Base-by-base conservation (phyloP, 2,888 invertebrate species). In the Mycalesis mineus region DNA sequence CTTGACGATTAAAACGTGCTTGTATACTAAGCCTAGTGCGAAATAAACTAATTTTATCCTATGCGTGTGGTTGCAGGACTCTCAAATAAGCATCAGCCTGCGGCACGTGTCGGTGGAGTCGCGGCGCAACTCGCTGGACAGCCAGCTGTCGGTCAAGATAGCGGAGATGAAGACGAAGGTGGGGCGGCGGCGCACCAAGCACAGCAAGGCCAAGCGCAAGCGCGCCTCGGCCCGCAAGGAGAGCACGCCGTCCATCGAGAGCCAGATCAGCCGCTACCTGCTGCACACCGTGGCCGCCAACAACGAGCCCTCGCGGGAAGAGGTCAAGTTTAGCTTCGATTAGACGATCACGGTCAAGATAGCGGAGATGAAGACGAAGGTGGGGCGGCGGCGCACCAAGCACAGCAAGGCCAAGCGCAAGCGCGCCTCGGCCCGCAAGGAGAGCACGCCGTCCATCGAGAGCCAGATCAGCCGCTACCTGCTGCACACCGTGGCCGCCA, bases 71-170 rank as follows among this genome's bases (percentile, higher is more conserved):
- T 15, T 15, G 15, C 68, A 91, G 66, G 93, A 93, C 76, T 92
- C 92, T 0, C 92, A 92, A 69, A 93, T 95, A 68, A 95, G 95
- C 80, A 94, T 95, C 73, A 95, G 94, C 65, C 92, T 95, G 0
- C 92, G 95, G 6, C 94, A 95, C 74, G 95, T 96, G 0, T 96
- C 96, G 0, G 95, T 96, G 0, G 96, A 96, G 77, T 96, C 96
- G 0, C 91, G 97, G 7, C 91, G 97, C 40, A 96, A 96, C 80
- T 97, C 97, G 0, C 92, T 96, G 14, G 97, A 97, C 73, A 97
- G 97, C 52, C 96, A 97, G 72, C 91, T 95, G 48, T 95, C 95
- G 0, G 94, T 96, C 0, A 95, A 96, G 80, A 94, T 96, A 45
- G 94, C 95, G 0, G 96, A 96, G 80, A 91, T 95, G 88, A 95